A percentile compares a stretch with the other conserved stretches of the same genome.
These are phyloP conservation scores for Triplophysa rosa DNA, from an alignment of 2,113 vertebrate genomes.

Conservation along the genomic window DNA sequence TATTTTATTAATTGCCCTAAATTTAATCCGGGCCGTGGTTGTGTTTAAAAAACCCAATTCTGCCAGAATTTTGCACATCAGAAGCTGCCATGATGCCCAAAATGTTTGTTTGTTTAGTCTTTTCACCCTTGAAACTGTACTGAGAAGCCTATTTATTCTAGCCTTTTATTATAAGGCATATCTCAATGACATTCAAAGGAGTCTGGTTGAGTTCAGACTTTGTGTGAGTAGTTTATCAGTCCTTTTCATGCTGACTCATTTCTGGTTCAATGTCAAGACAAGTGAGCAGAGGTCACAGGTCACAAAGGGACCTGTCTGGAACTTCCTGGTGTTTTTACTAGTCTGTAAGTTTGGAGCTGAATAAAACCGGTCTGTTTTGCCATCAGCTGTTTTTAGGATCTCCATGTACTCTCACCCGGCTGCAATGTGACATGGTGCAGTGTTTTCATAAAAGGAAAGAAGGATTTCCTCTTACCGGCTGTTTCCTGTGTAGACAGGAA, in stretches of 20 bases:
- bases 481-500: conserved; percentile 74
- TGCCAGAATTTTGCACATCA: too few relatives aligned
- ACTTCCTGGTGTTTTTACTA: conserved; percentile 59
- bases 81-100: too few relatives aligned
- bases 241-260: conserved; percentile 42
- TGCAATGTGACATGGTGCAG: conserved; percentile 51
- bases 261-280: conserved; percentile 65
- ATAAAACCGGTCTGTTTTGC: conserved; percentile 67
- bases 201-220: background rate
- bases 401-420: conserved; percentile 38
- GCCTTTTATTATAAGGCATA: background rate
- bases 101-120: too few relatives aligned
- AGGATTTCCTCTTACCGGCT: conserved; percentile 72
- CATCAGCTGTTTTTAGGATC: conserved; percentile 59
- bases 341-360: conserved; percentile 59
- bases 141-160: background rate
- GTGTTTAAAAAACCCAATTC: too few relatives aligned
- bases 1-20: too few relatives aligned
- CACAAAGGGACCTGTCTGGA: conserved; percentile 12
- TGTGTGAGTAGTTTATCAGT: conserved; percentile 8
- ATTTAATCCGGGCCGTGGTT: too few relatives aligned
- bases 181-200: background rate
- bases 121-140: background rate
- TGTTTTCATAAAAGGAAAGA: conserved; percentile 66
- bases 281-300: conserved; percentile 52